phyloP scores from a whole-genome alignment of 2,888 invertebrate species.

The Phyllotreta cruciferae region DNA sequence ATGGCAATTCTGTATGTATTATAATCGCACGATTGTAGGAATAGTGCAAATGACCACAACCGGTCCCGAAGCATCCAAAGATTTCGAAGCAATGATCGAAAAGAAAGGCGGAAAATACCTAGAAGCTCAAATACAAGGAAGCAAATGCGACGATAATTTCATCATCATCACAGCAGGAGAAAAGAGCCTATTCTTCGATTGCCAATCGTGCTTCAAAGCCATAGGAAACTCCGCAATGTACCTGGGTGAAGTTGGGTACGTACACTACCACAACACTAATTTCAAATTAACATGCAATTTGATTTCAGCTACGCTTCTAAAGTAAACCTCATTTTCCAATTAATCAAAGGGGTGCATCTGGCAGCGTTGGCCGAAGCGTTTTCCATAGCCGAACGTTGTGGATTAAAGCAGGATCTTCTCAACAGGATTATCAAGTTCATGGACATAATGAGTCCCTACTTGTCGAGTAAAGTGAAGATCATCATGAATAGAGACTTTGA shows the following conservation, averaged over 20 bases:
- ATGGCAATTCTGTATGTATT: not conserved
- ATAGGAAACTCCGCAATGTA: conserved; percentile 70
- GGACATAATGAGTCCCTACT: conserved; percentile 79
- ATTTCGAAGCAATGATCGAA: conserved; percentile 88
- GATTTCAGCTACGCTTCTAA: conserved; percentile 84
- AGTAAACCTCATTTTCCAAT: conserved; percentile 85
- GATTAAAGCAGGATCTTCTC: conserved; percentile 86
- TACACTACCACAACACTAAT: not conserved
- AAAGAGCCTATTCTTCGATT: conserved; percentile 87
- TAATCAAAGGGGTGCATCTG: conserved; percentile 83
- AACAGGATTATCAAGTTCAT: conserved; percentile 87
- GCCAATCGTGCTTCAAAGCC: conserved; percentile 92
- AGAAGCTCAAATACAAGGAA: conserved; percentile 91
- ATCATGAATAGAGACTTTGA: conserved; percentile 53
- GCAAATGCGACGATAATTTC: conserved; percentile 86
- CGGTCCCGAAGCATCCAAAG: conserved; percentile 91
- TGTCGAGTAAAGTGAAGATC: conserved; percentile 78
- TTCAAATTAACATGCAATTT: not conserved
- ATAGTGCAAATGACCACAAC: conserved; percentile 97
- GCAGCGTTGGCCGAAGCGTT: conserved; percentile 92
- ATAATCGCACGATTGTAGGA: conserved; percentile 58
- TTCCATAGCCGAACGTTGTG: conserved; percentile 90
- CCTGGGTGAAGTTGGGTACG: conserved; percentile 37
- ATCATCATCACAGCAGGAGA: conserved; percentile 92
- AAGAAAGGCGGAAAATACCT: conserved; percentile 89